Base-by-base conservation (phyloP, 2,888 invertebrate species). In the Scaptomyza caliginosa region DNA sequence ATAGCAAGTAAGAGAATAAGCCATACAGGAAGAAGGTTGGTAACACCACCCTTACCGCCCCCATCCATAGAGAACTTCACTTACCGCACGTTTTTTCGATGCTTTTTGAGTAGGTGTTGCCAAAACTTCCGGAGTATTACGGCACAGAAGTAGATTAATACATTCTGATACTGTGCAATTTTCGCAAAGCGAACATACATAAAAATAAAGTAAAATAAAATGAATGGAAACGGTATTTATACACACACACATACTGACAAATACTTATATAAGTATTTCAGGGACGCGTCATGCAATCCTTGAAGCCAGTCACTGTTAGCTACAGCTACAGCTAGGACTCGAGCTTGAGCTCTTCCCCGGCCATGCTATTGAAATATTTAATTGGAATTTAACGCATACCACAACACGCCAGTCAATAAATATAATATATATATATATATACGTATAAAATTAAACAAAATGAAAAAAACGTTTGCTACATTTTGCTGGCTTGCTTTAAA, bases 351-450 rank as follows among this genome's bases (percentile, higher is more conserved):
- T 63, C 19, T 39, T 42, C 48, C 50, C n/a, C 42, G 46, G 58
- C 57, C 65, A 65, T 68, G 79, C 82, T 67, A 87, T 85, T 85
- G 83, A 87, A 87, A 87, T 87, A 83, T 83, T 85, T 83, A 87
- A 83, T 83, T 83, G 83, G 79, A 83, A 83, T 83, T 83, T 83
- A 83, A 83, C 83, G 87, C 74, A 79, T 85, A 79, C 72, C 86
- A 77, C 69, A 74, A 58, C 59, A 49, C 43, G 43, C 62, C 50
- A 83, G 86, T 77, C 86, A 77, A 81, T 86, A 86, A 81, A 81
- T 86, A 81, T 74, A 74, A 67, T 77, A 69, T 75, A 66, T 52
- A 63, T 10, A 4, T 4, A 36, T 8, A 34, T 13, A 3, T 23
- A 21, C 11, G 13, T 38, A 48, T 49, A 60, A 2, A 11, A 6